A percentile compares a stretch with the other conserved stretches of the same genome.
phyloP scores from a whole-genome alignment of 2,113 vertebrate species.

The Sylvilagus bachmani region DNA sequence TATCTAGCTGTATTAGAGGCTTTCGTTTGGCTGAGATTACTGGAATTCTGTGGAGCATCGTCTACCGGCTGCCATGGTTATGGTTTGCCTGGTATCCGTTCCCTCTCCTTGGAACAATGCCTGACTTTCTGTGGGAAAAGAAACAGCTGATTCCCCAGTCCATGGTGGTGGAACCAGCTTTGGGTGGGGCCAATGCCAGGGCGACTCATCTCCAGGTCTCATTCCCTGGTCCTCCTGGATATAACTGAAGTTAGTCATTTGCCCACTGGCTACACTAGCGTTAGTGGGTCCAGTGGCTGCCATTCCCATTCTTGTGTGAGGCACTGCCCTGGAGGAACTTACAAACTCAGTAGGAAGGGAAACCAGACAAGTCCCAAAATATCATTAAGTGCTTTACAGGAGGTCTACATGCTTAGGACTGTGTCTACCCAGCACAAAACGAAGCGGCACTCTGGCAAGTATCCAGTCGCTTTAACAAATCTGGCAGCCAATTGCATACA shows the following conservation, averaged over 20 bases:
- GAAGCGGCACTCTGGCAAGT: constrained; percentile 46
- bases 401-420: background rate
- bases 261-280: background rate
- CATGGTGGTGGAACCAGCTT: background rate
- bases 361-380: constrained; percentile 56
- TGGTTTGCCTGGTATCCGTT: background rate
- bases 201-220: background rate
- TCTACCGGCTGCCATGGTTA: background rate
- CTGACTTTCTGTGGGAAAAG: background rate
- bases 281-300: background rate
- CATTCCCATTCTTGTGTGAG: constrained; percentile 41
- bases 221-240: background rate
- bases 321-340: constrained; percentile 57
- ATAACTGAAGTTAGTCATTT: background rate
- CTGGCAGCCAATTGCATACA: constrained; percentile 46
- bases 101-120: background rate
- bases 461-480: constrained; percentile 70
- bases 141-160: background rate
- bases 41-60: background rate
- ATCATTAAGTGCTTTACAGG: constrained; percentile 61
- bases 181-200: background rate
- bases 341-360: constrained; percentile 33
- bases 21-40: constrained; percentile 27
- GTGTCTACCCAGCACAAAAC: constrained; percentile 64
- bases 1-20: background rate